These are phyloP conservation scores for Mythimna ferrago DNA, from an alignment of 2,888 invertebrate species.

Conservation along the genomic window DNA sequence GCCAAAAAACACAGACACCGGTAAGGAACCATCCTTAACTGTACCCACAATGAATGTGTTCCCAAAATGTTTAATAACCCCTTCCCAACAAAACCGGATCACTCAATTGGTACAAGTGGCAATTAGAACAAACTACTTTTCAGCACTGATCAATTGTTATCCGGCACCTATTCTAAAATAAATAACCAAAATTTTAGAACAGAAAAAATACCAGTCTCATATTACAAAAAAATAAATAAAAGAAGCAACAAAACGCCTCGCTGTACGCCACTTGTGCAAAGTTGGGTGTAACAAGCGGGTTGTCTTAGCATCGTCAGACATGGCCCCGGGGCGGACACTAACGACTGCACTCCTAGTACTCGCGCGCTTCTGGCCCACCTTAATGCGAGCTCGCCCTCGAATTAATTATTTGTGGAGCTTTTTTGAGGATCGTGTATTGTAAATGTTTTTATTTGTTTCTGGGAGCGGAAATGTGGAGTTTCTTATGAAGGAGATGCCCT, in stretches of 20 bases:
- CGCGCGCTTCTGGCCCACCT: slow-evolving; percentile 20
- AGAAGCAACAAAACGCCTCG: slow-evolving; percentile 33
- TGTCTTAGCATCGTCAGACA: slow-evolving; percentile 55
- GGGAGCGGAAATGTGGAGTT: not conserved
- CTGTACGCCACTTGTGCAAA: slow-evolving; percentile 33
- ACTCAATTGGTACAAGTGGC: no score
- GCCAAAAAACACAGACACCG: no score
- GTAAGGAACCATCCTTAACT: no score
- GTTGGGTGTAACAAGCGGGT: slow-evolving; percentile 39
- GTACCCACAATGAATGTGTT: no score
- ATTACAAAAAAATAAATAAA: slow-evolving; percentile 24
- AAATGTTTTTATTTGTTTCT: not conserved
- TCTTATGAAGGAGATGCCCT: not conserved
- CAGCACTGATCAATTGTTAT: not conserved
- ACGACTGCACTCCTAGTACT: slow-evolving; percentile 48
- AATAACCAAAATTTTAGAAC: not conserved
- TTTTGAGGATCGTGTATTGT: slow-evolving; percentile 22
- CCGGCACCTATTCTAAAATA: not conserved
- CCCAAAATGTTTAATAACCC: no score
- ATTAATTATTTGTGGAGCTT: slow-evolving; percentile 49
- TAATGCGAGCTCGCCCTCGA: slow-evolving; percentile 32
- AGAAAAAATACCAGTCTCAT: slow-evolving; percentile 13
- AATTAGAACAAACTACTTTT: no score
- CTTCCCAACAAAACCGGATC: no score
- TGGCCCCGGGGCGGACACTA: slow-evolving; percentile 48